These are phyloP conservation scores for Ganaspis brasiliensis DNA, from an alignment of 2,888 invertebrate species.

Conservation along the genomic window DNA sequence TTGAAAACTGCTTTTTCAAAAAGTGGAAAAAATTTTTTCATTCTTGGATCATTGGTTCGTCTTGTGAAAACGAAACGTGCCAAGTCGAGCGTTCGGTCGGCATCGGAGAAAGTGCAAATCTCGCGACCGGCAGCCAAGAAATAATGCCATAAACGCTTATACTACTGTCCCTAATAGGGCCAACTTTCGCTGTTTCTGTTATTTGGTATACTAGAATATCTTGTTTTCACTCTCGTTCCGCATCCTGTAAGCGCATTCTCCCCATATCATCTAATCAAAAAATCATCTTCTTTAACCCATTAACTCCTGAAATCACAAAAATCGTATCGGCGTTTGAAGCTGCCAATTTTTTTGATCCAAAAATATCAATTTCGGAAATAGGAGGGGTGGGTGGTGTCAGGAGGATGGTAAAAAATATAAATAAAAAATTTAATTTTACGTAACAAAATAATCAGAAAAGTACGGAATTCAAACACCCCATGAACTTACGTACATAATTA, in stretches of 20 bases:
- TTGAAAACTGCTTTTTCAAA: not conserved
- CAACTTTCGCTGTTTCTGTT: constrained; percentile 66
- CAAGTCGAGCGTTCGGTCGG: constrained; percentile 52
- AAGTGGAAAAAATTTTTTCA: not conserved
- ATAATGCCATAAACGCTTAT: constrained; percentile 59
- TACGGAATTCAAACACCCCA: too few relatives aligned
- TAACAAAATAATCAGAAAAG: too few relatives aligned
- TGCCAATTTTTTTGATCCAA: too few relatives aligned
- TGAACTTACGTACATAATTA: too few relatives aligned
- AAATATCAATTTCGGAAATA: too few relatives aligned
- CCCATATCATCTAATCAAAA: too few relatives aligned
- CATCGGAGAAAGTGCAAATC: constrained; percentile 62
- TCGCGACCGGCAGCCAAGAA: constrained; percentile 56
- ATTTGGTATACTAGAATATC: constrained; percentile 60
- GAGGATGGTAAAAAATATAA: too few relatives aligned
- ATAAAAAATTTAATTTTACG: too few relatives aligned
- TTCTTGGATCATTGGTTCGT: constrained; percentile 24
- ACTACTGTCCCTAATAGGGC: constrained; percentile 65
- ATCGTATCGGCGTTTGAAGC: too few relatives aligned
- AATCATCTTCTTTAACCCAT: too few relatives aligned
- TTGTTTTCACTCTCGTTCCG: constrained; percentile 63
- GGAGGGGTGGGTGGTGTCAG: too few relatives aligned
- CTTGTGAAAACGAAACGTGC: constrained; percentile 49
- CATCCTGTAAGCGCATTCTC: constrained; percentile 43
- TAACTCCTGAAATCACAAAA: too few relatives aligned